Base-by-base conservation (phyloP, 2,888 invertebrate species). In the Carcina quercana region DNA sequence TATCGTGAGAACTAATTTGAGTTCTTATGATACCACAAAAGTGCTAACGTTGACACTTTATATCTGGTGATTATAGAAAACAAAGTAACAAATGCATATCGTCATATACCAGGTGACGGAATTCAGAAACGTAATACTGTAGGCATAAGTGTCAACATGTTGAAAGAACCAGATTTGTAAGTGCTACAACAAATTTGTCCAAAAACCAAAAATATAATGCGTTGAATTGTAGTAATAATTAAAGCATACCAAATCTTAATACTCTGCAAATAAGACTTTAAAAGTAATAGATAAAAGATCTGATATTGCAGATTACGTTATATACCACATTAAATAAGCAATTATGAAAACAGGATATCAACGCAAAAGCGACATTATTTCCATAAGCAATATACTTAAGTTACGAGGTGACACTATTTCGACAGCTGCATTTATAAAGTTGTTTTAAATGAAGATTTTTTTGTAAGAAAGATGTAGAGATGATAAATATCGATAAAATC, bases 1-100 rank as follows among this genome's bases (percentile, higher is more conserved):
- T n/a, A 25, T 11, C 28, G 35, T 36, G 35, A 28, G 32, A 32
- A 36, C 20, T 17, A 25, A 32, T 36, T 29, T 13, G 21, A 25
- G 28, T 28, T 25, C 31, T 35, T 28, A 35, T 31, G 31, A 34
- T 34, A 31, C 25, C 35, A 35, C 31, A 31, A 27, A 35, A 31
- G 28, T 28, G 28, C 31, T 28, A 31, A 35, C 25, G 22, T 35
- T 25, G 14, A 25, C 31, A 31, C 24, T 31, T 35, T 31, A 35
- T 35, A 35, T 31, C 35, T 7, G 13, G 35, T 35, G 20, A 35
- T 35, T 30, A 34, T 30, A 13, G 21, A 14, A 30, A 21, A 26
- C 26, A 3, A 26, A 26, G n/a, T n/a, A n/a, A n/a, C n/a, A n/a
- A n/a, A n/a, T n/a, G n/a, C n/a, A n/a, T n/a, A n/a, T n/a, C n/a